A percentile compares a stretch with the other conserved stretches of the same genome.
Conservation (phyloP, 64 coral and sea anemone species). For the Dendrophyllia cribrosa region DNA sequence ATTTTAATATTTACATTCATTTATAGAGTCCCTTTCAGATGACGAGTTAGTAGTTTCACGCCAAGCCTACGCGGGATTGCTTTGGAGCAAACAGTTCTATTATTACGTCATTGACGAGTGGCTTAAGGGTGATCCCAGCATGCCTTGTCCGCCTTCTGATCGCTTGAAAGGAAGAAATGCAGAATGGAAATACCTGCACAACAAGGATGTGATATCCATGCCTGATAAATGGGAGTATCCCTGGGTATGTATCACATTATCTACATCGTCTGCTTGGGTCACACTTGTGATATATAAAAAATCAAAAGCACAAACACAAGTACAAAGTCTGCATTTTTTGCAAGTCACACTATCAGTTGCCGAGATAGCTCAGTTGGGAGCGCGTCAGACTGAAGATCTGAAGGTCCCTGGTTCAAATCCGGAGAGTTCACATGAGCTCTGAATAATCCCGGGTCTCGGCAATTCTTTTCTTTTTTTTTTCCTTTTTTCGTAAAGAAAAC, state of each 20-base stretch:
- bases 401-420: slow-evolving; percentile 99
- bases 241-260: slow-evolving; percentile 63
- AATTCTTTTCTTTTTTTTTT: not conserved
- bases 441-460: slow-evolving; percentile 96
- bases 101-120: slow-evolving; percentile 93
- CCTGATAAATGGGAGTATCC: slow-evolving; percentile 99
- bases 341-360: not conserved
- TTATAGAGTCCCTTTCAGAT: slow-evolving; percentile 54
- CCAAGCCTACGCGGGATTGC: slow-evolving; percentile 91
- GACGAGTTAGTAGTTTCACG: slow-evolving; percentile 81
- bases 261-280: no score
- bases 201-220: slow-evolving; percentile 91
- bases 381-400: slow-evolving; percentile 99
- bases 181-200: slow-evolving; percentile 86
- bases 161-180: slow-evolving; percentile 68
- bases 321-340: no score
- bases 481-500: no score
- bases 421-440: slow-evolving; percentile 86
- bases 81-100: slow-evolving; percentile 98
- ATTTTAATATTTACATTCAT: not conserved
- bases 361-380: slow-evolving; percentile 99
- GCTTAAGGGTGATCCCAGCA: slow-evolving; percentile 77
- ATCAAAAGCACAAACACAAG: no score
- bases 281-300: no score
- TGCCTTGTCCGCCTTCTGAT: slow-evolving; percentile 62